These are phyloP conservation scores for Diabrotica balteata DNA, from an alignment of 2,888 invertebrate genomes.

Conservation along the genomic window DNA sequence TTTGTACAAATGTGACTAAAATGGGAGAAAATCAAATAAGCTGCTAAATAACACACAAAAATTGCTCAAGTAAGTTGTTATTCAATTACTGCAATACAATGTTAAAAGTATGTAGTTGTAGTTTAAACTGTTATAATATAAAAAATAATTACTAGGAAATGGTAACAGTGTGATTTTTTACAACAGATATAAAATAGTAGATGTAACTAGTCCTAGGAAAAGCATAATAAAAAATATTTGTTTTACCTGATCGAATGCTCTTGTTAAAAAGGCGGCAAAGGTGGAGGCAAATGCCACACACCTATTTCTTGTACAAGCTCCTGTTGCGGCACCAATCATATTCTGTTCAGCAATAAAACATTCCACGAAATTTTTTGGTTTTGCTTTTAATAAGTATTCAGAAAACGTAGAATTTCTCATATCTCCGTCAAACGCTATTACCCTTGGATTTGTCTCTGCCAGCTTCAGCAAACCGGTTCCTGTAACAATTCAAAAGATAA, in stretches of 20 bases:
- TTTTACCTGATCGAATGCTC: constrained; percentile 90
- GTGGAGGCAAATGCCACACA: constrained; percentile 94
- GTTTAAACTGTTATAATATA: too few species aligned
- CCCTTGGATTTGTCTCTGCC: constrained; percentile 73
- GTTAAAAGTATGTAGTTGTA: too few species aligned
- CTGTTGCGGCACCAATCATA: constrained; percentile 93
- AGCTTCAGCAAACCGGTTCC: constrained; percentile 82
- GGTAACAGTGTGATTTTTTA: neutral
- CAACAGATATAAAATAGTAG: neutral
- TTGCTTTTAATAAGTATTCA: constrained; percentile 81
- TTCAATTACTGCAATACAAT: too few species aligned
- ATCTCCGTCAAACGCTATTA: constrained; percentile 96
- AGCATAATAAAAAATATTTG: neutral
- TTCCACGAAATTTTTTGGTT: constrained; percentile 83
- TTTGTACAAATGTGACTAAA: neutral
- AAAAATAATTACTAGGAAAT: too few species aligned
- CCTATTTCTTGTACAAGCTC: constrained; percentile 89
- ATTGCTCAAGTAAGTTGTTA: too few species aligned
- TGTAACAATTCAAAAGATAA: neutral
- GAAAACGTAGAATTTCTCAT: constrained; percentile 98
- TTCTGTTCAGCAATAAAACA: constrained; percentile 99
- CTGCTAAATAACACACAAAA: too few species aligned
- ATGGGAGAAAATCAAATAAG: neutral
- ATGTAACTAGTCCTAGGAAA: neutral
- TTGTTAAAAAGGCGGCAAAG: constrained; percentile 95